These are phyloP conservation scores for Meleagris gallopavo DNA, from an alignment of 2,113 vertebrate species.

Conservation along the genomic window DNA sequence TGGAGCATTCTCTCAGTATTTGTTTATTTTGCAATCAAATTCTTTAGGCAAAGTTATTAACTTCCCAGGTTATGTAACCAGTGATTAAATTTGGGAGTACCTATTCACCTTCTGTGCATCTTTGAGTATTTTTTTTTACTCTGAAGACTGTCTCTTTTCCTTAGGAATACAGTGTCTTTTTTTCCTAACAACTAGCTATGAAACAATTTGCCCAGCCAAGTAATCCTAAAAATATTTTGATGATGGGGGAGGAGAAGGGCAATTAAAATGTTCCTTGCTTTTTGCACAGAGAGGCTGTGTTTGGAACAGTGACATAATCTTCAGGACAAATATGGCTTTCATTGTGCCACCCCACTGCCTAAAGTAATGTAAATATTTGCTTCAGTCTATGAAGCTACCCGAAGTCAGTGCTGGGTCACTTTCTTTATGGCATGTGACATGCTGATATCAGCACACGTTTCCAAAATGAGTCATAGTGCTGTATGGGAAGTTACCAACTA, in stretches of 20 bases:
- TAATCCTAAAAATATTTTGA: constrained; percentile 64
- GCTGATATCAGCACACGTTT: neutral
- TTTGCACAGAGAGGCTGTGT: constrained; percentile 46
- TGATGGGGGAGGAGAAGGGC: neutral
- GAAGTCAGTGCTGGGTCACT: constrained; percentile 44
- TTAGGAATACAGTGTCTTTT: constrained; percentile 20
- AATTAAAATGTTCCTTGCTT: constrained; percentile 44
- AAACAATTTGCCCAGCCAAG: constrained; percentile 14
- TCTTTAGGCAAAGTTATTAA: neutral
- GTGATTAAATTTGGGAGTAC: neutral
- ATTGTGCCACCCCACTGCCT: constrained; percentile 29
- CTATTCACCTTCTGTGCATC: neutral
- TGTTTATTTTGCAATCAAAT: neutral
- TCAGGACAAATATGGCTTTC: constrained; percentile 65
- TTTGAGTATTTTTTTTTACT: neutral
- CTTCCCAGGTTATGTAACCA: neutral
- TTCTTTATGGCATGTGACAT: neutral
- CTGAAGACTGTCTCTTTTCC: neutral
- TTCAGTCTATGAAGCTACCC: constrained; percentile 15
- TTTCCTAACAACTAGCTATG: constrained; percentile 33
- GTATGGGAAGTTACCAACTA: neutral
- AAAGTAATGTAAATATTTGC: constrained; percentile 65
- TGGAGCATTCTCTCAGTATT: neutral
- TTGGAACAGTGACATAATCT: constrained; percentile 52
- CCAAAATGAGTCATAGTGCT: neutral